Conservation (phyloP, 2,113 vertebrate genomes). For the Epinephelus moara region DNA sequence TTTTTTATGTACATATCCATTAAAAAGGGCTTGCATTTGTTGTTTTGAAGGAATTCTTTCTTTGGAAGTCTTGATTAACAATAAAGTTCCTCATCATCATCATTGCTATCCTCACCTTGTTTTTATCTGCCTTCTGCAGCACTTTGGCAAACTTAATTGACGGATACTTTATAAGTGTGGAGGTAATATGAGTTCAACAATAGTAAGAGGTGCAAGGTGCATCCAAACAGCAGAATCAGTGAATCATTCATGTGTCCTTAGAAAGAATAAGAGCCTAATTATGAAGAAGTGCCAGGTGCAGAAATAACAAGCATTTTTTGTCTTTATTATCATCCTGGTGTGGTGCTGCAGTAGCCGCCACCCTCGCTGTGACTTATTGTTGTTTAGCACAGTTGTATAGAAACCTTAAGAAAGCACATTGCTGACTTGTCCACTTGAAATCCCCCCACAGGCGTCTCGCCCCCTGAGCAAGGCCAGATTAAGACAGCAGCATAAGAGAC, state of each 20-base stretch:
- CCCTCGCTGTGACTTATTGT: conserved; percentile 54
- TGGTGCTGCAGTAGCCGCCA: conserved; percentile 19
- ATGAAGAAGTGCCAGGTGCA: conserved; percentile 42
- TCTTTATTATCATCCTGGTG: conserved; percentile 54
- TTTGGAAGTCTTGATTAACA: not conserved
- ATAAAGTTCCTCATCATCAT: not conserved
- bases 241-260: conserved; percentile 51
- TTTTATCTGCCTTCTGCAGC: conserved; percentile 13
- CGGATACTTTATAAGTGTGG: not conserved
- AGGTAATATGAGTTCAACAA: conserved; percentile 18
- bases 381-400: conserved; percentile 40
- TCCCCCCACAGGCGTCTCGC: conserved; percentile 48
- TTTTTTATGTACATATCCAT: conserved; percentile 18
- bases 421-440: conserved; percentile 77
- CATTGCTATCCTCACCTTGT: not conserved
- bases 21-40: not conserved
- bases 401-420: conserved; percentile 64
- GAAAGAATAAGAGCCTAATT: conserved; percentile 56
- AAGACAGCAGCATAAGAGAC: conserved; percentile 60
- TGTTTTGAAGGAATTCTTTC: conserved; percentile 11
- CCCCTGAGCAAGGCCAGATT: conserved; percentile 68
- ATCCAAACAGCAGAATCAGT: conserved; percentile 36
- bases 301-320: conserved; percentile 32
- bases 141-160: conserved; percentile 6
- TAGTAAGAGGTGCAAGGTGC: conserved; percentile 28